These are phyloP conservation scores for Apamea sordens DNA, from an alignment of 2,888 invertebrate genomes.

Conservation along the genomic window DNA sequence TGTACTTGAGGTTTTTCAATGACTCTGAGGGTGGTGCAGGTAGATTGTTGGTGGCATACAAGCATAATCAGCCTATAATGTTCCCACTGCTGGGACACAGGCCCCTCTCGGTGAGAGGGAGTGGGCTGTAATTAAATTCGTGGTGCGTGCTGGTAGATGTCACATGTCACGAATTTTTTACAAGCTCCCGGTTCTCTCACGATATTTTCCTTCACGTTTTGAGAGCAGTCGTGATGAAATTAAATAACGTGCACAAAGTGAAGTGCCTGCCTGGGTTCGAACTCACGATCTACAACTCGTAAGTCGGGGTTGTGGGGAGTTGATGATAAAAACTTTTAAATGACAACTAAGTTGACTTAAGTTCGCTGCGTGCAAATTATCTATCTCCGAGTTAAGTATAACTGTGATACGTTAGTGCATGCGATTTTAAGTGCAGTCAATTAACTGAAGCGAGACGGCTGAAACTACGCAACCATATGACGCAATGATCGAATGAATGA, in stretches of 20 bases:
- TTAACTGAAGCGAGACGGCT: slow-evolving; percentile 41
- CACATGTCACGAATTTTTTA: too few relatives aligned
- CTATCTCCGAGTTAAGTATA: background rate
- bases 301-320: too few relatives aligned
- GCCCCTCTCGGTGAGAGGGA: too few relatives aligned
- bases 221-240: too few relatives aligned
- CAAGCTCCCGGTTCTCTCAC: background rate
- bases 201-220: background rate
- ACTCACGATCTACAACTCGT: too few relatives aligned
- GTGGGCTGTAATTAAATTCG: too few relatives aligned
- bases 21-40: background rate
- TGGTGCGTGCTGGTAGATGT: too few relatives aligned
- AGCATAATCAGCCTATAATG: too few relatives aligned
- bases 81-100: too few relatives aligned
- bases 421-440: slow-evolving; percentile 45
- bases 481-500: slow-evolving; percentile 53
- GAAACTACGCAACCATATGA: slow-evolving; percentile 46
- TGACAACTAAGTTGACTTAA: background rate
- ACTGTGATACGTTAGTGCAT: background rate
- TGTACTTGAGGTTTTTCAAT: background rate
- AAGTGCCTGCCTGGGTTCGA: too few relatives aligned
- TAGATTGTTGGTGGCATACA: too few relatives aligned
- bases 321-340: background rate
- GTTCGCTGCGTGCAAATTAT: slow-evolving; percentile 3
- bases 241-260: too few relatives aligned